A percentile compares a stretch with the other conserved stretches of the same genome.
These are phyloP conservation scores for Spodoptera littoralis DNA, from an alignment of 2,888 invertebrate genomes.

Conservation along the genomic window DNA sequence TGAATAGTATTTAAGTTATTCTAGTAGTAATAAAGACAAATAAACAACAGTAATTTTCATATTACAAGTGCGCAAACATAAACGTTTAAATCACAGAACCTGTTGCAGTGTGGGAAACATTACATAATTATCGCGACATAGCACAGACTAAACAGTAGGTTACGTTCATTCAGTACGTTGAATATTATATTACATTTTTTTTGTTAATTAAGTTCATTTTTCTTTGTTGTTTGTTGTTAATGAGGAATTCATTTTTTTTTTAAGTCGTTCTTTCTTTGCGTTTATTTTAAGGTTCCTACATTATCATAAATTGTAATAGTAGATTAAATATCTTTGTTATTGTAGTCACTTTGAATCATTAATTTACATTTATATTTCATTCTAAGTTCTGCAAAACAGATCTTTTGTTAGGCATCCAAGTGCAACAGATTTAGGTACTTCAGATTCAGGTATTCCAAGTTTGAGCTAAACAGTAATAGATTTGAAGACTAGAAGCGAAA, in stretches of 20 bases:
- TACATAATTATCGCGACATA: conserved; percentile 57
- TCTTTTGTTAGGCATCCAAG: conserved; percentile 14
- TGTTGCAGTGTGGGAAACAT: conserved; percentile 61
- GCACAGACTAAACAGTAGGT: conserved; percentile 51
- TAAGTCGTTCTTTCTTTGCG: too few relatives aligned
- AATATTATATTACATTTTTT: conserved; percentile 46
- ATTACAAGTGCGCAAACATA: conserved; percentile 50
- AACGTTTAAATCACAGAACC: conserved; percentile 56
- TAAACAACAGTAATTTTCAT: conserved; percentile 57
- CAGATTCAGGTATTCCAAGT: conserved; percentile 23
- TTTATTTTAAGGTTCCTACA: too few relatives aligned
- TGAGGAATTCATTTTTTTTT: too few relatives aligned
- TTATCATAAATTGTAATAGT: too few relatives aligned
- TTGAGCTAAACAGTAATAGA: conserved; percentile 32
- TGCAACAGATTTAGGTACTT: conserved; percentile 12
- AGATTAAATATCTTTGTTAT: too few relatives aligned
- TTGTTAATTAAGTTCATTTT: conserved; percentile 1
- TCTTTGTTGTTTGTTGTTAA: too few relatives aligned
- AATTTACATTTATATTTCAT: too few relatives aligned
- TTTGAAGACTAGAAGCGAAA: conserved; percentile 19
- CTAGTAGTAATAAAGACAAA: conserved; percentile 37
- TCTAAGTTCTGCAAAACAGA: too few relatives aligned
- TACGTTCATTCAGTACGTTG: not conserved
- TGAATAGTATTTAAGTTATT: conserved; percentile 25
- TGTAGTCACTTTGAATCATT: too few relatives aligned